Evolutionary conservation across 2,113 vertebrate species (phyloP).

Genomic region (Todiramphus chloris): DNA sequence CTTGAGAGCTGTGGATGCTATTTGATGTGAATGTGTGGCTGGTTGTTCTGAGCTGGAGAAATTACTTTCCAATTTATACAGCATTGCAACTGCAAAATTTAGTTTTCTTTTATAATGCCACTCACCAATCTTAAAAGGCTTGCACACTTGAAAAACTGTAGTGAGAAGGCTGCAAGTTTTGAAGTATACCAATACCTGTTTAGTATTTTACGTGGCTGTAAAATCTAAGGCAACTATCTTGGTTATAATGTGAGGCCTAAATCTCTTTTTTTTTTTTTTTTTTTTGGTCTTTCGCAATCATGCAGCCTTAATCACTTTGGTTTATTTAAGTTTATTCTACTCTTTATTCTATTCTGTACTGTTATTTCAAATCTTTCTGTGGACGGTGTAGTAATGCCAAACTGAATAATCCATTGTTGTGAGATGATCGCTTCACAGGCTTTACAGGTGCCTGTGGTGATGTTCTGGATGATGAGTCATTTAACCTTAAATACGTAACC

Average conservation of each 20-base stretch:
- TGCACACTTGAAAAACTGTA: neutral
- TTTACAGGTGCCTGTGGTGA: neutral
- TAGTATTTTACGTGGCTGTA: neutral
- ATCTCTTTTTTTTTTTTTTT: neutral
- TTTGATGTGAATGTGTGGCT: neutral
- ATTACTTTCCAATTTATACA: neutral
- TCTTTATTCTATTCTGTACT: neutral
- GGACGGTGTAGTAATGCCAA: neutral
- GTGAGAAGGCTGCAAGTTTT: neutral
- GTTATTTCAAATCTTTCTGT: neutral
- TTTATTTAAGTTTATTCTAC: neutral
- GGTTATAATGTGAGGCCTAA: neutral
- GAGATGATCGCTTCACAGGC: neutral
- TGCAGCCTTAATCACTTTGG: neutral
- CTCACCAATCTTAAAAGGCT: neutral
- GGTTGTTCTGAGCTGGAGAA: neutral
- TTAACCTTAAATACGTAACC: neutral
- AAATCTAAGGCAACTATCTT: neutral
- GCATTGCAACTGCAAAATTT: neutral
- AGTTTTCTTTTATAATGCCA: neutral
- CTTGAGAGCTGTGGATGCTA: neutral
- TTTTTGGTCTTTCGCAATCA: neutral
- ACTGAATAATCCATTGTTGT: neutral
- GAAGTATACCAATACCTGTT: fast-evolving
- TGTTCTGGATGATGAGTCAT: neutral